Base-by-base conservation (phyloP, 2,888 invertebrate genomes). In the Eretmocerus hayati region DNA sequence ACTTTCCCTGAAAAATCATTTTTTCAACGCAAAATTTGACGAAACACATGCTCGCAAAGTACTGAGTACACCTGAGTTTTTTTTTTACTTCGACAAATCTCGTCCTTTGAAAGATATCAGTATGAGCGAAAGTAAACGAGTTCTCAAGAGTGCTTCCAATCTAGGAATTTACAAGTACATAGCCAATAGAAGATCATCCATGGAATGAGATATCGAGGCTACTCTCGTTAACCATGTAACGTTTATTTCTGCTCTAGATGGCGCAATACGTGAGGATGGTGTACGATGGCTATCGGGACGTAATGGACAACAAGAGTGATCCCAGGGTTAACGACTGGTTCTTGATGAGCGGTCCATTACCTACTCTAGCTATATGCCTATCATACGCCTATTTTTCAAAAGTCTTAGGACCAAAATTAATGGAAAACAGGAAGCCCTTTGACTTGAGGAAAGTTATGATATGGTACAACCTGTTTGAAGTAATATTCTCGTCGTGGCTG, bases 261-360 rank as follows among this genome's bases (percentile, higher is more conserved):
- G 79, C 76, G 56, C 65, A 77, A 63, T 59, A 78, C 63, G 69
- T 84, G 51, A 69, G 71, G 62, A 74, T 72, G 62, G 65, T 84
- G 57, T 77, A 81, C 60, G 82, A 80, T 58, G 78, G 78, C 20
- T 87, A 85, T 71, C 77, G 80, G 61, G 86, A 89, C 67, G 66
- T 90, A 51, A 87, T 90, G 87, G 85, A 88, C 69, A 87, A 89
- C 67, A 82, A 85, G 72, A 87, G 89, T 67, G 87, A 92, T 74
- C 84, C 82, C 26, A 77, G 91, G 59, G 87, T 88, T 49, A 84
- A 82, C 61, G 80, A 80, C 62, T 90, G 87, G 85, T 76, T 82
- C 48, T 75, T 90, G 72, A 88, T 91, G 87, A 83, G 83, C 60
- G 82, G 86, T 18, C 90, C 90, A 6, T 77, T 86, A 54, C 88